Base-by-base conservation (phyloP, 64 coral and sea anemone species). In the Actinia equina region DNA sequence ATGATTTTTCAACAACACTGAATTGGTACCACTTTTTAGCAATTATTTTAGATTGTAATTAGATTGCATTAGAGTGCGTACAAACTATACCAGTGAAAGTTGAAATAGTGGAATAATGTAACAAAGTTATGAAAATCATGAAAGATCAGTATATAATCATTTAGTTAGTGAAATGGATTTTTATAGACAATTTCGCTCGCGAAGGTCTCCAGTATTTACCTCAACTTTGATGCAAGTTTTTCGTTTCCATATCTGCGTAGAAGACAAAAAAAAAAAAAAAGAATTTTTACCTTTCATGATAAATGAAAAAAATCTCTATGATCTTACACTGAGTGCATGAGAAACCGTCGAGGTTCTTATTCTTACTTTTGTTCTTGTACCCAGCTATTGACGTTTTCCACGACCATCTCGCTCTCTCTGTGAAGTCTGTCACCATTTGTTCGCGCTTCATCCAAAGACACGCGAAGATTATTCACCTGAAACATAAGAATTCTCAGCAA, bases 301-400 rank as follows among this genome's bases (percentile, higher is more conserved):
- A 37, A 37, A 18, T 60, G 59, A 19, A 60, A 49, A 37, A 49
- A 49, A 49, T 49, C 46, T 49, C 46, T 6, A 49, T 49, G 46
- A 49, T 49, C 7, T 49, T 49, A 49, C 46, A 49, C 46, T 49
- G 46, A 49, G 4, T 49, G 46, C 46, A 49, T 49, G 46, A 49
- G 46, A 49, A 6, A 49, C 46, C 46, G 46, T 49, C 46, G 7
- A 6, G 7, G 46, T 49, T 49, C 7, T 14, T 74, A 15, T 49
- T 81, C 97, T 95, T 85, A 99, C 97, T 99, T 99, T 65, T 99
- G 97, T 60, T 99, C 97, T 83, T 99, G 91, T 41, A 99, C 97
- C 97, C 97, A 99, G 22, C 93, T 95, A 63, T 90, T 99, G 17
- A 99, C 93, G 44, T 99, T 99, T 52, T 99, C 90, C 14, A 99